phyloP scores from a whole-genome alignment of 2,888 invertebrate species.

The Aquatica leii region DNA sequence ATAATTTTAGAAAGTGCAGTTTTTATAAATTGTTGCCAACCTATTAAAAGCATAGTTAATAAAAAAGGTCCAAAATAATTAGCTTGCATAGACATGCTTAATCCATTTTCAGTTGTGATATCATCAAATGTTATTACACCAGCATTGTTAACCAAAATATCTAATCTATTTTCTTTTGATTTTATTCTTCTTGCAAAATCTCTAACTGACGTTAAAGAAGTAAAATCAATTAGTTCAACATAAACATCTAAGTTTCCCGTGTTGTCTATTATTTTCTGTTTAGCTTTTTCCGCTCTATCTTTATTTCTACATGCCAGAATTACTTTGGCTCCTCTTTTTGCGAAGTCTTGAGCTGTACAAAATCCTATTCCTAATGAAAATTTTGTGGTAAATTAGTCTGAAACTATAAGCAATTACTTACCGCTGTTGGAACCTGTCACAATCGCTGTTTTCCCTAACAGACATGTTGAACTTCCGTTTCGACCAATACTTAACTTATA shows the following conservation, averaged over 20 bases:
- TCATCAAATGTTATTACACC: background rate
- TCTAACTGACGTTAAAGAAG: constrained; percentile 65
- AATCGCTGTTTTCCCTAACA: constrained; percentile 14
- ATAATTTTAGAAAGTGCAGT: background rate
- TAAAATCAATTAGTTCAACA: constrained; percentile 62
- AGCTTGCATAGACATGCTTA: background rate
- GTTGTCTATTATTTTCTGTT: constrained; percentile 45
- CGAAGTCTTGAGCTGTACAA: constrained; percentile 58
- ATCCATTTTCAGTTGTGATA: background rate
- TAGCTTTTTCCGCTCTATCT: constrained; percentile 31
- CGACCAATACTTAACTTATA: background rate
- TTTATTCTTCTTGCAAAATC: constrained; percentile 69
- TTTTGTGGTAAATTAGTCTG: too few relatives aligned
- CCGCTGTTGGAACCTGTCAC: constrained; percentile 11
- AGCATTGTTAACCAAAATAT: constrained; percentile 5
- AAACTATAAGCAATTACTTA: too few relatives aligned
- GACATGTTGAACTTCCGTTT: constrained; percentile 1
- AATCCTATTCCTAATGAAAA: constrained; percentile 61
- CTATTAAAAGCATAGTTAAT: background rate
- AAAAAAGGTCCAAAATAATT: constrained; percentile 41
- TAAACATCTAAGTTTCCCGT: constrained; percentile 54
- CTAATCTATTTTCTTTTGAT: constrained; percentile 39
- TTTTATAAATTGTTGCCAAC: background rate
- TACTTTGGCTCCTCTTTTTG: constrained; percentile 62
- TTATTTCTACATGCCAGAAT: constrained; percentile 64